A percentile compares a stretch with the other conserved stretches of the same genome.
These are phyloP conservation scores for Epinephelus coioides DNA, from an alignment of 2,797 vertebrate species.

Conservation along the genomic window DNA sequence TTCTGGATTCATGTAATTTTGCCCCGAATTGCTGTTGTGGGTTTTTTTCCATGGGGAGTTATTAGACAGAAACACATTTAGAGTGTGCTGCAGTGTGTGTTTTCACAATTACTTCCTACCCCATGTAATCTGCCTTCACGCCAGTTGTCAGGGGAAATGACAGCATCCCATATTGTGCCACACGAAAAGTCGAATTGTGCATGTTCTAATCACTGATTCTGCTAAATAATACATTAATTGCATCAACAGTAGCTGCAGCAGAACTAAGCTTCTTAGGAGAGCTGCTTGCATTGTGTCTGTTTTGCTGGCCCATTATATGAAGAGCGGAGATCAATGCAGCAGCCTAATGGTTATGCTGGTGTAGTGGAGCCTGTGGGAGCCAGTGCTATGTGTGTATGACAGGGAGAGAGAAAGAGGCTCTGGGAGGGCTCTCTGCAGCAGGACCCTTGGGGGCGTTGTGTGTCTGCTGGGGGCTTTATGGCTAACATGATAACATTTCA, in stretches of 20 bases:
- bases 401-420: not conserved
- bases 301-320: conserved; percentile 62
- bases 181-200: conserved; percentile 61
- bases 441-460: conserved; percentile 19
- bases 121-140: conserved; percentile 62
- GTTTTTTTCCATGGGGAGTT: not conserved
- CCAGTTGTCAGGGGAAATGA: conserved; percentile 49
- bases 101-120: conserved; percentile 48
- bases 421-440: conserved; percentile 26
- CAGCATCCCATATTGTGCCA: conserved; percentile 53
- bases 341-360: conserved; percentile 64
- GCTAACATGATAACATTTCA: conserved; percentile 55
- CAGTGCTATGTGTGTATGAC: conserved; percentile 20
- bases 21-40: conserved; percentile 12
- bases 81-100: conserved; percentile 3
- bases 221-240: conserved; percentile 80
- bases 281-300: conserved; percentile 62
- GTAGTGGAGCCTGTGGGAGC: conserved; percentile 50
- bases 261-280: conserved; percentile 71
- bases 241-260: conserved; percentile 69
- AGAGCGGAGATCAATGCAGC: conserved; percentile 67
- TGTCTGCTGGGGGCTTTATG: conserved; percentile 19
- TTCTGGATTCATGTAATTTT: conserved; percentile 24
- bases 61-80: conserved; percentile 26
- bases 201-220: conserved; percentile 68